Base-by-base conservation (phyloP, 2,113 vertebrate genomes). In the Centropristis striata region DNA sequence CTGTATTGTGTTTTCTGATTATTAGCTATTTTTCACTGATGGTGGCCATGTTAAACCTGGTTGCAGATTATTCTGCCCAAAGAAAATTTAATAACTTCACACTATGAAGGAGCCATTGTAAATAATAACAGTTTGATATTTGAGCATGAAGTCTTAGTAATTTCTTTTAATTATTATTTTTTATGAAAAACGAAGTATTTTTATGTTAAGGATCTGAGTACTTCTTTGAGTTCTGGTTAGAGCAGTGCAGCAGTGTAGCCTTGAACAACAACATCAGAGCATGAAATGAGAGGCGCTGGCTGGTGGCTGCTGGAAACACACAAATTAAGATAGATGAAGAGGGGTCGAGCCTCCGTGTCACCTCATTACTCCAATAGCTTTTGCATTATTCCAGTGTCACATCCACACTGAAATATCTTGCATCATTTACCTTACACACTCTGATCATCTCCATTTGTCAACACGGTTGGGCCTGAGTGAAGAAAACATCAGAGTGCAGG, bases 341-440 rank as follows among this genome's bases (percentile, higher is more conserved):
- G 21, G 53, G 67, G 20, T 65, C 25, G 1, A 36, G 28, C 13
- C 50, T 75, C 68, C 10, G 76, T 20, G 49, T 71, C 78, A 74
- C 60, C 66, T 81, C 75, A 78, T 86, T 78, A 68, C 57, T 71
- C 47, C 78, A 61, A 79, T 70, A 54, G 70, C 65, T 81, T 64
- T 78, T 60, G 47, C 55, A 71, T 88, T 72, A 78, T 86, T 78
- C 54, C 60, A 58, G 65, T 54, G 81, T 80, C 69, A 73, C 73
- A 68, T 60, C 58, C 10, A 16, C 8, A 10, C 36, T n/a, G 55
- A 50, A 68, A 75, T 75, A 80, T 82, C 49, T 69, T 67, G 76
- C 23, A 80, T 86, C 65, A 75, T 71, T 66, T 8, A 44, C 70
- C 60, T 47, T 53, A 49, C 54, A 27, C 58, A 44, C 49, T 55